phyloP scores from a whole-genome alignment of 2,113 vertebrate genomes.

The Probosciger aterrimus region DNA sequence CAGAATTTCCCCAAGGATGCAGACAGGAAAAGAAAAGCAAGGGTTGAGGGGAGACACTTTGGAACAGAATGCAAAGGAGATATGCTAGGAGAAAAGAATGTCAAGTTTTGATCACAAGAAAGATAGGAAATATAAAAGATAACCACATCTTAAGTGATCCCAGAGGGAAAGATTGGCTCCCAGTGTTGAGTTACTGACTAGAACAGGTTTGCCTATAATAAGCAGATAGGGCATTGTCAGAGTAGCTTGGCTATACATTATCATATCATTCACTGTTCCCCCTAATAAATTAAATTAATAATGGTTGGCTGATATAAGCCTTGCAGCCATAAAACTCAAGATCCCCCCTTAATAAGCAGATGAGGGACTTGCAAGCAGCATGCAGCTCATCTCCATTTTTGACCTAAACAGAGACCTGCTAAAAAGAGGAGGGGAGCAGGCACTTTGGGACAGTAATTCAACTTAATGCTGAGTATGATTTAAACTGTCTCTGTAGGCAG shows the following conservation, averaged over 20 bases:
- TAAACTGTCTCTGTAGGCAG: neutral
- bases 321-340: constrained; percentile 31
- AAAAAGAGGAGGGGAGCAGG: neutral
- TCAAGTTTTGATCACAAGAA: neutral
- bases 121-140: neutral
- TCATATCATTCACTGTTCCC: neutral
- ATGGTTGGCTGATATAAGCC: constrained; percentile 10
- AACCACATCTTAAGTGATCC: neutral
- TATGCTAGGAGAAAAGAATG: neutral
- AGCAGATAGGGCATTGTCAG: neutral
- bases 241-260: neutral
- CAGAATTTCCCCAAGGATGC: neutral
- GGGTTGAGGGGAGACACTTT: neutral
- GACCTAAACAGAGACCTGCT: constrained; percentile 10
- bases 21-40: neutral
- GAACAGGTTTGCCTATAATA: neutral
- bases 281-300: constrained; percentile 40
- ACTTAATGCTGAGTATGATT: neutral
- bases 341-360: constrained; percentile 11
- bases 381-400: constrained; percentile 10
- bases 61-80: neutral
- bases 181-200: neutral
- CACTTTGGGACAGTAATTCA: constrained; percentile 38
- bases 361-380: neutral
- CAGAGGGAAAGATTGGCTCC: neutral